These are phyloP conservation scores for Chelon labrosus DNA, from an alignment of 2,797 vertebrate genomes.

Conservation along the genomic window DNA sequence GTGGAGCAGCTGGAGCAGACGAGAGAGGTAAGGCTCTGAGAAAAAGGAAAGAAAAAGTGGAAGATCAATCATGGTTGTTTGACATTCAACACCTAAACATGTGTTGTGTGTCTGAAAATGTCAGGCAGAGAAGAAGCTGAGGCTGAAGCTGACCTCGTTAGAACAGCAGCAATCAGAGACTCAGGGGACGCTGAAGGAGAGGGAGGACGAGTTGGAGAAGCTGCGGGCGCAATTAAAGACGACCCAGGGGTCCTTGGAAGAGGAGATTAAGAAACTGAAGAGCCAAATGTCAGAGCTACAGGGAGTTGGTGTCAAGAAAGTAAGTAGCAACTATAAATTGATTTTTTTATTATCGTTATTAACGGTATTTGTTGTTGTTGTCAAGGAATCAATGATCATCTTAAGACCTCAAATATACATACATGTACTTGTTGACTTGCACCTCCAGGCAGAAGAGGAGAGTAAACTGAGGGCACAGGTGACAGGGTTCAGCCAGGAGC, in stretches of 20 bases:
- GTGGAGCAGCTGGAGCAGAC: conserved; percentile 89
- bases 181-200: conserved; percentile 87
- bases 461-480: conserved; percentile 86
- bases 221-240: conserved; percentile 87
- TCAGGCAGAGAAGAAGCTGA: conserved; percentile 89
- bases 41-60: background rate
- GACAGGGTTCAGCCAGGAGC: conserved; percentile 82
- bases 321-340: conserved; percentile 45
- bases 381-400: background rate
- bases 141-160: conserved; percentile 82
- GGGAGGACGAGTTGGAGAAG: conserved; percentile 87
- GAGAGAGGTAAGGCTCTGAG: conserved; percentile 83
- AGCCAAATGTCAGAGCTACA: conserved; percentile 86
- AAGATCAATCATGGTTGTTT: background rate
- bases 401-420: background rate
- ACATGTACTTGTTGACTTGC: background rate
- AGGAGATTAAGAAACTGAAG: conserved; percentile 88
- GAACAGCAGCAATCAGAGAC: conserved; percentile 85
- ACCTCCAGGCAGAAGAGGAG: conserved; percentile 89
- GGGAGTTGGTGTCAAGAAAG: conserved; percentile 87
- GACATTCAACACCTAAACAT: conserved; percentile 1
- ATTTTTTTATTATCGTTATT: background rate
- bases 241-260: conserved; percentile 85
- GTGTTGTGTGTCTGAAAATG: conserved; percentile 26
- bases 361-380: background rate